phyloP scores from a whole-genome alignment of 2,888 invertebrate genomes.

The Ormia ochracea region DNA sequence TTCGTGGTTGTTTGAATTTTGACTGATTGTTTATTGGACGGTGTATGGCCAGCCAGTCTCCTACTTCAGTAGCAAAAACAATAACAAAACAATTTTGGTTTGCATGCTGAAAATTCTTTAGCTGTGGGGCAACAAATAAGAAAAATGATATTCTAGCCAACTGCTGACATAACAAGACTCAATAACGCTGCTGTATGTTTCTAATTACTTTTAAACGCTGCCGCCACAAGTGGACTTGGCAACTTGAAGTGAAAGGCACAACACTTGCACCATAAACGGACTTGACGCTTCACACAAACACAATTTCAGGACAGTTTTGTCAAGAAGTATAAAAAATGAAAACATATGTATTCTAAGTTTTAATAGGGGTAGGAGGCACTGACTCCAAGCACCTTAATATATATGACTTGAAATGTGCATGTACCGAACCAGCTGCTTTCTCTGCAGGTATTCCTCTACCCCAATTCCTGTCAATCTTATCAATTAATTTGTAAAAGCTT shows the following conservation, averaged over 20 bases:
- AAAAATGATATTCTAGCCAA: background rate
- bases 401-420: no score
- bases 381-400: no score
- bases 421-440: no score
- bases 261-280: no score
- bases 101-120: slow-evolving; percentile 23
- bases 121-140: slow-evolving; percentile 8
- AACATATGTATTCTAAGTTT: no score
- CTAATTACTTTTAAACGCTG: slow-evolving; percentile 35
- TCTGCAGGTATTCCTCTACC: no score
- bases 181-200: slow-evolving; percentile 16
- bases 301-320: no score
- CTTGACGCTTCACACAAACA: no score
- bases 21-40: slow-evolving; percentile 30
- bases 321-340: no score
- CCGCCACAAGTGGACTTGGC: background rate
- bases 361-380: no score
- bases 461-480: no score
- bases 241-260: slow-evolving; percentile 7
- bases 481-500: no score
- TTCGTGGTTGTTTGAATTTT: slow-evolving; percentile 30
- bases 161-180: slow-evolving; percentile 7
- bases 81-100: background rate
- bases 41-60: slow-evolving; percentile 22
- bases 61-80: background rate